Evolutionary conservation across 2,797 vertebrate genomes (phyloP).

Genomic region (Lacerta agilis): DNA sequence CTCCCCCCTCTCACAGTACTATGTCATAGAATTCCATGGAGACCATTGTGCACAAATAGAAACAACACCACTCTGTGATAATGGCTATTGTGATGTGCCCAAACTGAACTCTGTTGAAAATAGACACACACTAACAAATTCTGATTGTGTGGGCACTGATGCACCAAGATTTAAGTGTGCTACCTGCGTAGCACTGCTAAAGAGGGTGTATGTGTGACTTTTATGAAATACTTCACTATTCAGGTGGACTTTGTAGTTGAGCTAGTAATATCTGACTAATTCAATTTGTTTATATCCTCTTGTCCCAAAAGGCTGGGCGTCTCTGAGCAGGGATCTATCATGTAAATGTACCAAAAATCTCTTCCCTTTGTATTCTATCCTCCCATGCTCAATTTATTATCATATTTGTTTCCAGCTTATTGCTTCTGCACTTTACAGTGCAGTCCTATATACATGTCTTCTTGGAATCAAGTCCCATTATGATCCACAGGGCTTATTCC

Average conservation of each 20-base stretch:
- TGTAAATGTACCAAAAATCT: not conserved
- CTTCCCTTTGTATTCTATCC: not conserved
- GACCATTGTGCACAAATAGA: not conserved
- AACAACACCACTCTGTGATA: not conserved
- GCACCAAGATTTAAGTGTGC: not conserved
- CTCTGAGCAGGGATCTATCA: not conserved
- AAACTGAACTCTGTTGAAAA: not conserved
- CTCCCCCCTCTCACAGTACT: not conserved
- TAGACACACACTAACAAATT: too few relatives aligned
- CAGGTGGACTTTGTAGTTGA: not conserved
- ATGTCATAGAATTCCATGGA: not conserved
- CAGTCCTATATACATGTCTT: too few relatives aligned
- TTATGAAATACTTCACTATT: not conserved
- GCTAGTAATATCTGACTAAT: not conserved
- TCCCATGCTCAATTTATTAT: not conserved
- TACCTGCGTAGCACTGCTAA: not conserved
- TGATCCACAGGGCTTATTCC: too few relatives aligned
- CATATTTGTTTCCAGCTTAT: not conserved
- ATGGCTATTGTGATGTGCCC: not conserved
- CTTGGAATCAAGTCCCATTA: too few relatives aligned
- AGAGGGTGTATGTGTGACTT: not conserved
- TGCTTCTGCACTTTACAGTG: too few relatives aligned
- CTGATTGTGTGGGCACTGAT: too few relatives aligned
- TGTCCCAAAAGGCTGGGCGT: not conserved
- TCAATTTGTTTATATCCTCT: not conserved